Percentiles rank a stretch among this genome's conserved stretches.
Evolutionary conservation across 2,888 invertebrate species (phyloP).

Genomic region (Bellardia pandia): DNA sequence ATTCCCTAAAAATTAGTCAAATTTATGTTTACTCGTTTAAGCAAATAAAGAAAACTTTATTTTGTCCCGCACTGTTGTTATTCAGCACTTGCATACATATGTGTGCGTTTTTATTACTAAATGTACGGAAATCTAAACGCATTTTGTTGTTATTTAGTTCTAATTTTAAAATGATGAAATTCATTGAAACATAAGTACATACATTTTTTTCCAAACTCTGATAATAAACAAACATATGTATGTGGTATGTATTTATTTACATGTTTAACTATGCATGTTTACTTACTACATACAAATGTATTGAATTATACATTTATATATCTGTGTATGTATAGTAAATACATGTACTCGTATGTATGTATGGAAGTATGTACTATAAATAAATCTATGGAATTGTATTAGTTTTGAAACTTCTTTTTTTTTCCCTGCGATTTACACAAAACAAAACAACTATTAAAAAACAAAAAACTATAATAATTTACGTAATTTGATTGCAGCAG

Average conservation of each 20-base stretch:
- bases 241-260: not conserved
- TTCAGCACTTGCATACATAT: not conserved
- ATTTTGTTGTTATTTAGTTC: slow-evolving; percentile 53
- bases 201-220: not conserved
- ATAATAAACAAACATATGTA: not conserved
- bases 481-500: slow-evolving; percentile 73
- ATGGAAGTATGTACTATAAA: slow-evolving; percentile 42
- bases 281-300: not conserved
- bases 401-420: slow-evolving; percentile 66
- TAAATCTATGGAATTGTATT: slow-evolving; percentile 67
- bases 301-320: not conserved
- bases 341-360: not conserved
- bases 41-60: not conserved
- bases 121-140: slow-evolving; percentile 54
- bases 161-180: slow-evolving; percentile 62
- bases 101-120: slow-evolving; percentile 37
- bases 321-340: slow-evolving; percentile 5
- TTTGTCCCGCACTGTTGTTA: not conserved
- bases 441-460: slow-evolving; percentile 69
- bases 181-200: slow-evolving; percentile 35
- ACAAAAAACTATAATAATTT: slow-evolving; percentile 68
- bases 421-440: slow-evolving; percentile 62
- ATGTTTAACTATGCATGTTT: not conserved
- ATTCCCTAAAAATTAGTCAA: too few relatives aligned
- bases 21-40: too few relatives aligned